Percentiles rank a stretch among this genome's conserved stretches.
phyloP scores from a whole-genome alignment of 2,888 invertebrate genomes.

The Plebejus argus region DNA sequence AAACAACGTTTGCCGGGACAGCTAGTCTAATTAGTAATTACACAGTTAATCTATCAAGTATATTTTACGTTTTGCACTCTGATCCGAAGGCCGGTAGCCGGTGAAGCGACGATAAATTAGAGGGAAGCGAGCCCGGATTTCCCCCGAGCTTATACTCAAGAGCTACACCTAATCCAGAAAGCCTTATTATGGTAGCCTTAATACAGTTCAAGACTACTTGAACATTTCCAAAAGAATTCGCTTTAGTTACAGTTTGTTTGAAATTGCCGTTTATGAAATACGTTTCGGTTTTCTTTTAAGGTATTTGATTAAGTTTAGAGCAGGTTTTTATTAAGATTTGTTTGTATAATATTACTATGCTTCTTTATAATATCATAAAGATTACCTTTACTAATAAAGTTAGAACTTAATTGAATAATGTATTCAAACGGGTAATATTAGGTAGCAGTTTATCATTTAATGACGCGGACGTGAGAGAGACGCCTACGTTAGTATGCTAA shows the following conservation, averaged over 20 bases:
- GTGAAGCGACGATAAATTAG: constrained; percentile 78
- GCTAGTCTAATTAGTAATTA: constrained; percentile 53
- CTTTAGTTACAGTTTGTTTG: constrained; percentile 51
- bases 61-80: constrained; percentile 70
- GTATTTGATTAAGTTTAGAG: not conserved
- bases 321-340: not conserved
- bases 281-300: not conserved
- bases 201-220: constrained; percentile 79
- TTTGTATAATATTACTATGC: not conserved
- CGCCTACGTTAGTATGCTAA: not conserved
- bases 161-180: constrained; percentile 79
- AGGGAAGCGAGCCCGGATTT: constrained; percentile 79
- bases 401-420: constrained; percentile 15
- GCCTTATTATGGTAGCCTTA: constrained; percentile 81
- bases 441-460: constrained; percentile 21
- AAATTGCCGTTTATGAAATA: constrained; percentile 4
- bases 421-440: constrained; percentile 16
- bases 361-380: not conserved
- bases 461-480: not conserved
- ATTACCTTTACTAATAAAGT: constrained; percentile 12
- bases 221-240: constrained; percentile 76
- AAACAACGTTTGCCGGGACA: no score
- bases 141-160: constrained; percentile 80
- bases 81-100: constrained; percentile 77
- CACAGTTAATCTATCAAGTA: constrained; percentile 75